These are phyloP conservation scores for Morone chrysops DNA, from an alignment of 2,113 vertebrate genomes.

Conservation along the genomic window DNA sequence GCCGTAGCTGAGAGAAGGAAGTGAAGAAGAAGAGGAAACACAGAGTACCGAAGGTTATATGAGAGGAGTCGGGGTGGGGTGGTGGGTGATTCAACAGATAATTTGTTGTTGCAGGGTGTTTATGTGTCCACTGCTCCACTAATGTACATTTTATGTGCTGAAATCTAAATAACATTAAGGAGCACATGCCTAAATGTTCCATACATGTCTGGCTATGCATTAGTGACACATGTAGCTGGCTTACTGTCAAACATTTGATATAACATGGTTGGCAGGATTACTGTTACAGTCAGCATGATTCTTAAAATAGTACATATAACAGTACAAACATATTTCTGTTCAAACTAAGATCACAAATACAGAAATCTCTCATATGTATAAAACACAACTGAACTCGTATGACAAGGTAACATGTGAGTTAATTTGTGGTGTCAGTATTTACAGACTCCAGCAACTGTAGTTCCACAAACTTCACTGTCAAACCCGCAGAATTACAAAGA, in stretches of 20 bases:
- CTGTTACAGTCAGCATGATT: too few relatives aligned
- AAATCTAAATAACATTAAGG: background rate
- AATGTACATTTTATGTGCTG: background rate
- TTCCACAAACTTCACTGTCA: background rate
- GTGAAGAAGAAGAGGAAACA: background rate
- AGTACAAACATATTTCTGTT: too few relatives aligned
- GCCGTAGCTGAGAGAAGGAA: conserved; percentile 1
- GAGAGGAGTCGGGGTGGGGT: too few relatives aligned
- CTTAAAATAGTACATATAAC: too few relatives aligned
- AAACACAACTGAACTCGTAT: background rate
- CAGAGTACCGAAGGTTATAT: background rate
- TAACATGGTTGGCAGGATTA: too few relatives aligned
- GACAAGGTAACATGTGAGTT: background rate
- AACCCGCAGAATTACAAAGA: background rate
- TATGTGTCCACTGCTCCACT: background rate
- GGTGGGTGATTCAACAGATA: background rate
- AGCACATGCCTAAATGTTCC: too few relatives aligned
- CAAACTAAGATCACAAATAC: background rate
- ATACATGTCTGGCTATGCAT: too few relatives aligned
- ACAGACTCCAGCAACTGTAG: too few relatives aligned
- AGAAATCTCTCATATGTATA: background rate
- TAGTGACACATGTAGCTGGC: too few relatives aligned
- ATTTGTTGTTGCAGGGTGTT: background rate
- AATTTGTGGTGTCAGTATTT: background rate
- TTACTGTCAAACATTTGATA: too few relatives aligned